Base-by-base conservation (phyloP, 2,113 vertebrate genomes). In the Illadopsis cleaveri region DNA sequence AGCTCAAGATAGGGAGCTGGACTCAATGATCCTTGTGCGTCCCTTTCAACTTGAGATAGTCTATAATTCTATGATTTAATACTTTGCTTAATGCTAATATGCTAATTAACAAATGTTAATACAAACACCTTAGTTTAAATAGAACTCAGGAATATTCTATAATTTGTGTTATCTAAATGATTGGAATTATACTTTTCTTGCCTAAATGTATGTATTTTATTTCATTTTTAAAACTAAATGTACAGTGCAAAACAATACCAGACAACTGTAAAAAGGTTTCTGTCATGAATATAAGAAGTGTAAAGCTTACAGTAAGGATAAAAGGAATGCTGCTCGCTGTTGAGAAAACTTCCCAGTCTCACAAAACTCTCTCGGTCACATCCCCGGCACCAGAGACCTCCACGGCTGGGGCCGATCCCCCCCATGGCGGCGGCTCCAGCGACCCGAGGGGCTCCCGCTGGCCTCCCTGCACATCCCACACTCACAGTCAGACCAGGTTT, bases 371-470 rank as follows among this genome's bases (percentile, higher is more conserved):
- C 15, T 24, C 10, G 16, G 19, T 25, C 5, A 11, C n/a, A 30
- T 12, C 38, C 24, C 12, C 56, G 53, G 1, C 3, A 28, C 15
- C 64, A 78, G 19, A 31, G 15, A 16, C 5, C n/a, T n/a, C 20
- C 47, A 15, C 0, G 0, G 47, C 64, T 47, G 84, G 23, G 19
- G 14, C 18, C 1, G 2, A 28, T 35, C 12, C 10, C 24, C 7
- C 9, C 3, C 24, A 15, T 18, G 13, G 28, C 1, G 0, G n/a
- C 1, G 0, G 35, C 51, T 11, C 35, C 53, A 18, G 14, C 2
- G 42, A 35, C 35, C 28, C 2, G 1, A n/a, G 19, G 15, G 9
- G 23, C 10, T 54, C 25, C 15, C 2, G 11, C 30, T 27, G 2
- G 23, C 21, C 51, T 27, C 23, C 18, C 28, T 4, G 5, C 33